Percentiles rank a stretch among this genome's conserved stretches.
These are phyloP conservation scores for Ylistrum balloti DNA, from an alignment of 1,140 invertebrate genomes.

Conservation along the genomic window DNA sequence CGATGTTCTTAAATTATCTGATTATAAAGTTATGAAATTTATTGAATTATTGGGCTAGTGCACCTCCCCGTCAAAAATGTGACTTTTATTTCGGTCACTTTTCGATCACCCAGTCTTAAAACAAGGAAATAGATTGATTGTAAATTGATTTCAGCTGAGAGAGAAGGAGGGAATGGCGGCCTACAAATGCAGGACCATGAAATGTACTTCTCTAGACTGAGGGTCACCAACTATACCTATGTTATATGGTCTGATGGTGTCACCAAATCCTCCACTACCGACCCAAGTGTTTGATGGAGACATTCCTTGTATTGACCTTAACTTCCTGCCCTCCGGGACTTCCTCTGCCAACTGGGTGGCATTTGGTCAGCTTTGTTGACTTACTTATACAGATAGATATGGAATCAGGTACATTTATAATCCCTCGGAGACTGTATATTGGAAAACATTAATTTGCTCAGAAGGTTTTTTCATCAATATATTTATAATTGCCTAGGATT, in stretches of 20 bases:
- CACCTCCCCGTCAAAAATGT: too few species aligned
- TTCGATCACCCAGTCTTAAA: too few species aligned
- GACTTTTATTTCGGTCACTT: too few species aligned
- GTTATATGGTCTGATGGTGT: constrained; percentile 71
- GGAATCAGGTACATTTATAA: constrained; percentile 50
- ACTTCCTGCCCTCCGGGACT: constrained; percentile 57
- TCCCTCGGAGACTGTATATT: too few species aligned
- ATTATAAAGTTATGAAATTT: too few species aligned
- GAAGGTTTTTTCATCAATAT: too few species aligned
- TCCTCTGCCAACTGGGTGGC: constrained; percentile 72
- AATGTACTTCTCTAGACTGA: constrained; percentile 67
- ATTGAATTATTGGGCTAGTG: too few species aligned
- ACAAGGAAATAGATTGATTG: too few species aligned
- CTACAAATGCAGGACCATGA: constrained; percentile 64
- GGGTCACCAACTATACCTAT: constrained; percentile 67
- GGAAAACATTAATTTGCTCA: too few species aligned
- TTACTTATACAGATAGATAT: constrained; percentile 54
- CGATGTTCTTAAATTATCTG: too few species aligned
- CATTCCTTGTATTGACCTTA: constrained; percentile 67
- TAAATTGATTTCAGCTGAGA: constrained; percentile 60
- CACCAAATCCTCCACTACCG: constrained; percentile 68
- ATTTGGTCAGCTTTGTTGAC: constrained; percentile 65
- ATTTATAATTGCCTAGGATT: too few species aligned
- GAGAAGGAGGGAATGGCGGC: constrained; percentile 65
- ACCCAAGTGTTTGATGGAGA: constrained; percentile 72